Conservation (phyloP, 2,888 invertebrate genomes). For the Hydrotaea diabolus region DNA sequence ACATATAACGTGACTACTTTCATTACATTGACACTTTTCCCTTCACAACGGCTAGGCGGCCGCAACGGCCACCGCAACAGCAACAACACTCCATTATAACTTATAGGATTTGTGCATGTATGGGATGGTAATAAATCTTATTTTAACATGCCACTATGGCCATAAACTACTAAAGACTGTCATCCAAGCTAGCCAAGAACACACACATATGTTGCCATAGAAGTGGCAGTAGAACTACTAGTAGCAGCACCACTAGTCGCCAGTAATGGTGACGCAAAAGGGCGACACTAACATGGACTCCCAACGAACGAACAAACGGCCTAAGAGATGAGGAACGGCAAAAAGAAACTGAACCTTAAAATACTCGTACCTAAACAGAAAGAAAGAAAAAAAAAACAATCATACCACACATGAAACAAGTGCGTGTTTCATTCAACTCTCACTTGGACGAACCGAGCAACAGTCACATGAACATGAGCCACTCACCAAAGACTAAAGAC, state of each 20-base stretch:
- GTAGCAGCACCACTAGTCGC: background rate
- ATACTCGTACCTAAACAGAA: background rate
- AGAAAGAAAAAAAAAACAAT: background rate
- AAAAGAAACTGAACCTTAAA: background rate
- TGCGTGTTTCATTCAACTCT: conserved; percentile 43
- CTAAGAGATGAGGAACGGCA: background rate
- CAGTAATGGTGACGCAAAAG: conserved; percentile 56
- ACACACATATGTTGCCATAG: conserved; percentile 61
- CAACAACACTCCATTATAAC: conserved; percentile 72
- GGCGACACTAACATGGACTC: conserved; percentile 15
- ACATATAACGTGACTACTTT: conserved; percentile 58
- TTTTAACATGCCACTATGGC: conserved; percentile 63
- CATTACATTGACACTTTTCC: conserved; percentile 56
- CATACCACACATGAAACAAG: conserved; percentile 28
- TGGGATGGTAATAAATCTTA: conserved; percentile 64
- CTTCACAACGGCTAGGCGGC: conserved; percentile 31
- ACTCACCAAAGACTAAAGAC: conserved; percentile 1
- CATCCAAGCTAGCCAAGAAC: conserved; percentile 39
- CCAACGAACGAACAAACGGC: background rate
- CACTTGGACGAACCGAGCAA: background rate
- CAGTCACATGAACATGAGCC: background rate
- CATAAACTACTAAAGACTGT: conserved; percentile 67
- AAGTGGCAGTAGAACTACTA: conserved; percentile 21
- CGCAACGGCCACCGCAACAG: conserved; percentile 63
- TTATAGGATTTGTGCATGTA: conserved; percentile 71